phyloP scores from a whole-genome alignment of 2,888 invertebrate species.

The Malachius bipustulatus region DNA sequence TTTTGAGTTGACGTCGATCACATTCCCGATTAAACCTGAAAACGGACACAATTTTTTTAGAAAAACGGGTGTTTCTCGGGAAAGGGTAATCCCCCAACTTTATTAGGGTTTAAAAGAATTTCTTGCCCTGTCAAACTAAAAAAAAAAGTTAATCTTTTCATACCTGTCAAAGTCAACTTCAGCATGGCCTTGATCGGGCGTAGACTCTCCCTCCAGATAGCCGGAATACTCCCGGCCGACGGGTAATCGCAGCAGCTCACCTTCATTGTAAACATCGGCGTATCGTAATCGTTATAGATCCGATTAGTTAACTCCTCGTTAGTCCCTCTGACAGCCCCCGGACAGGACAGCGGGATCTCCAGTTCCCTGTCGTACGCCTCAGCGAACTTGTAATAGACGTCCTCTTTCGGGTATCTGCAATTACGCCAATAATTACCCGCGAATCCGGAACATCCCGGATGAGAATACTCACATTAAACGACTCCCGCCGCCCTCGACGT shows the following conservation, averaged over 20 bases:
- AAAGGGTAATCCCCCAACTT: slow-evolving; percentile 19
- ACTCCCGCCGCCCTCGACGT: slow-evolving; percentile 61
- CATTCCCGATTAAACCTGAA: slow-evolving; percentile 56
- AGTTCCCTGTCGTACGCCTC: slow-evolving; percentile 38
- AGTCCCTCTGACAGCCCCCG: slow-evolving; percentile 27
- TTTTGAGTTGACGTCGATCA: slow-evolving; percentile 51
- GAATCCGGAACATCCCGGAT: neutral
- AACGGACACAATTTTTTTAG: slow-evolving; percentile 5
- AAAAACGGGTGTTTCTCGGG: neutral
- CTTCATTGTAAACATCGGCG: slow-evolving; percentile 58
- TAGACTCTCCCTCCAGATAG: slow-evolving; percentile 59
- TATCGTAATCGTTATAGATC: slow-evolving; percentile 49
- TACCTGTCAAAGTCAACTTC: slow-evolving; percentile 50
- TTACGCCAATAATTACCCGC: slow-evolving; percentile 2
- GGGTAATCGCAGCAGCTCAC: slow-evolving; percentile 80
- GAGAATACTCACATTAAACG: slow-evolving; percentile 40
- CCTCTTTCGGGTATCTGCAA: slow-evolving; percentile 28
- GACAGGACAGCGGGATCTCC: slow-evolving; percentile 33
- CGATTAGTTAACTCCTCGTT: slow-evolving; percentile 46
- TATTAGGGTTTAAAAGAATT: no score
- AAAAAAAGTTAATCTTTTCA: slow-evolving; percentile 8
- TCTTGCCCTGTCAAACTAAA: no score
- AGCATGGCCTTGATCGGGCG: slow-evolving; percentile 51
- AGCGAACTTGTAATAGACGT: slow-evolving; percentile 41
- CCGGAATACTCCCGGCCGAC: slow-evolving; percentile 47